Evolutionary conservation across 2,888 invertebrate species (phyloP).

Genomic region (Drosophila anceps): DNA sequence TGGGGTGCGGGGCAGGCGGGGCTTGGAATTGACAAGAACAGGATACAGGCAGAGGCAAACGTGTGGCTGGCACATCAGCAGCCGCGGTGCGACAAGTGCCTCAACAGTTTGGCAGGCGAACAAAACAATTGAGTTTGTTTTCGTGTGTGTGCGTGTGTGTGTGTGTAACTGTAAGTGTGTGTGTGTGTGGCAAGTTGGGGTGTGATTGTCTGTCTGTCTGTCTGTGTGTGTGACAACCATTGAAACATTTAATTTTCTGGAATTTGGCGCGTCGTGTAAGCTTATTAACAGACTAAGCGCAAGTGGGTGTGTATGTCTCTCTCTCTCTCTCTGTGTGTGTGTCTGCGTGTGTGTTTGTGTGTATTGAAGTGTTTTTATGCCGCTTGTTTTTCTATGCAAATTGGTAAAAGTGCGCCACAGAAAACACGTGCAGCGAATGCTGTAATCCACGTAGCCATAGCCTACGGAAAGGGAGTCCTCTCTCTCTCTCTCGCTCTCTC

Average conservation of each 20-base stretch:
- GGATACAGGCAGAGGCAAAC: conserved; percentile 58
- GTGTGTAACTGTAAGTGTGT: neutral
- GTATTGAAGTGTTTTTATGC: conserved; percentile 35
- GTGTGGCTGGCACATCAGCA: conserved; percentile 46
- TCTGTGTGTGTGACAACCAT: conserved; percentile 34
- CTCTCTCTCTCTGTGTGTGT: neutral
- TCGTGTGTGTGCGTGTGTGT: neutral
- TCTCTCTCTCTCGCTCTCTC: neutral
- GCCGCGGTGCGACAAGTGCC: conserved; percentile 68
- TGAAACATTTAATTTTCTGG: conserved; percentile 78
- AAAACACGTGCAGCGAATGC: conserved; percentile 21
- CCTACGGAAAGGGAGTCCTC: neutral
- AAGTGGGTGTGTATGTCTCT: neutral
- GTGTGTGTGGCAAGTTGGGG: conserved; percentile 4
- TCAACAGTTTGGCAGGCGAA: conserved; percentile 70
- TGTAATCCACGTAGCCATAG: conserved; percentile 2
- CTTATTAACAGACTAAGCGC: conserved; percentile 72
- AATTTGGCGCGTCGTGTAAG: conserved; percentile 73
- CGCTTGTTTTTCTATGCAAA: conserved; percentile 76
- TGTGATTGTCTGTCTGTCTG: neutral
- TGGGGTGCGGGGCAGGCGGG: neutral
- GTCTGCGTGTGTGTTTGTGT: conserved; percentile 1
- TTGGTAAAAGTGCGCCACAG: conserved; percentile 36
- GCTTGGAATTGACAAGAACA: conserved; percentile 75
- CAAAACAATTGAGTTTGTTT: conserved; percentile 76